Conservation (phyloP, 2,888 invertebrate species). For the Homarus gammarus region DNA sequence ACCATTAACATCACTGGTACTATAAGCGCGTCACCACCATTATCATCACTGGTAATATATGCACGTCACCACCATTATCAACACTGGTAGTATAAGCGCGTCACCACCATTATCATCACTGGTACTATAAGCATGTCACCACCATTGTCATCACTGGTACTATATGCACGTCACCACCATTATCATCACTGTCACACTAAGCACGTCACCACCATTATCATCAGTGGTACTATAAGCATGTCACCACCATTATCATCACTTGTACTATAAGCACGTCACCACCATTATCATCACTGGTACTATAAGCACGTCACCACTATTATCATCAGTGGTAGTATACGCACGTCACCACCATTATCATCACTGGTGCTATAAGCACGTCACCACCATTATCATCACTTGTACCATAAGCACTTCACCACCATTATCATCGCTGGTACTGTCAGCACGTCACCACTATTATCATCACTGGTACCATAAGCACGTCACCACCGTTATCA, state of each 20-base stretch:
- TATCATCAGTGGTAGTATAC: neutral
- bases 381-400: too few species aligned
- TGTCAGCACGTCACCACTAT: too few species aligned
- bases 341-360: neutral
- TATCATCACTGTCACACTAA: too few species aligned
- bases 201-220: too few species aligned
- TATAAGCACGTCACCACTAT: neutral
- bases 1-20: too few species aligned
- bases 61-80: neutral
- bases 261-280: neutral
- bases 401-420: neutral
- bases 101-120: neutral
- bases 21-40: too few species aligned
- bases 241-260: neutral
- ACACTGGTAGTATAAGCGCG: neutral
- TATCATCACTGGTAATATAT: too few species aligned
- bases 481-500: neutral
- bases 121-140: neutral
- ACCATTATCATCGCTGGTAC: too few species aligned
- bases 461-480: neutral
- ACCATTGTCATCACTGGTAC: neutral
- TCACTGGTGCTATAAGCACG: too few species aligned
- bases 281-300: neutral
- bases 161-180: neutral
- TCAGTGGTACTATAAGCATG: too few species aligned